Conservation (phyloP, 2,113 vertebrate genomes). For the Callipepla californica region DNA sequence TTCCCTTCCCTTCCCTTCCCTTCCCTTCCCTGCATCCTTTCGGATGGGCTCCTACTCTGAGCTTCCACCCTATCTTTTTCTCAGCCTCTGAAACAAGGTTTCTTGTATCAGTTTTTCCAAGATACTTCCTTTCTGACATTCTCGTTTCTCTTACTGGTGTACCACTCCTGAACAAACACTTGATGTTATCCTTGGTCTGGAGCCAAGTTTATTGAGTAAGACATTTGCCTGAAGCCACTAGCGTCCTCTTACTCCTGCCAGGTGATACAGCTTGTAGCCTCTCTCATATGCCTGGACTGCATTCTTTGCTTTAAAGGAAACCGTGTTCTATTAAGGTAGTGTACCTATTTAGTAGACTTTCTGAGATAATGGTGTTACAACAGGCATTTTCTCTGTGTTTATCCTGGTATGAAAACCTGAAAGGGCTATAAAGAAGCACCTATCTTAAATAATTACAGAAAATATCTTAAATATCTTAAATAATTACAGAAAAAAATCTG, state of each 20-base stretch:
- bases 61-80: neutral
- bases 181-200: neutral
- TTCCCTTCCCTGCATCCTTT: neutral
- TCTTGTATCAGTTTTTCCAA: neutral
- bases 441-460: neutral
- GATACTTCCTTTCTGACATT: neutral
- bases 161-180: neutral
- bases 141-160: neutral
- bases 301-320: conserved; percentile 54
- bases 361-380: neutral
- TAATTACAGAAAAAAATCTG: neutral
- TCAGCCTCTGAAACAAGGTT: neutral
- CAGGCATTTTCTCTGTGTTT: neutral
- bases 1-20: too few relatives aligned
- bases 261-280: neutral
- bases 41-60: neutral
- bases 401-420: neutral
- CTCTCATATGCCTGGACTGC: neutral
- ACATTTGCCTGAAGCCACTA: neutral
- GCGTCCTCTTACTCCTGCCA: neutral
- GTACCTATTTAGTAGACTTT: neutral
- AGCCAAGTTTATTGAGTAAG: neutral
- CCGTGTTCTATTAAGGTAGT: neutral
- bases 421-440: neutral
- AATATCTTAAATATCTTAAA: too few relatives aligned